Evolutionary conservation across 2,888 invertebrate genomes (phyloP).

Genomic region (Tridacna crocea): DNA sequence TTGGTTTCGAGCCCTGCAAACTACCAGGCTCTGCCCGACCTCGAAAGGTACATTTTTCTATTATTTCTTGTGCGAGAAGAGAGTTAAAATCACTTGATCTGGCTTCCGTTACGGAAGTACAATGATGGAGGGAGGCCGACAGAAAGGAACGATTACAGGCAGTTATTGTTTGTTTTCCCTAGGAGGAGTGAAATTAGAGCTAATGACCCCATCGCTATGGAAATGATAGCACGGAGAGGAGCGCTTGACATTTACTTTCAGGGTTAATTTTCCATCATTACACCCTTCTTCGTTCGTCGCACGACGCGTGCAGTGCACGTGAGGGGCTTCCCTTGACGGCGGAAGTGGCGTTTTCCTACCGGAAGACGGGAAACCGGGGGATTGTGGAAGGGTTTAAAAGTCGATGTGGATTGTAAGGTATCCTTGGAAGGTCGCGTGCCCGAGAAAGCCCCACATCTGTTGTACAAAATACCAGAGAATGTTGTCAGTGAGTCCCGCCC

Average conservation of each 20-base stretch:
- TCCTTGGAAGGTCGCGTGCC: slow-evolving; percentile 15
- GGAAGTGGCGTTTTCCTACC: slow-evolving; percentile 51
- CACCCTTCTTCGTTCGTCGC: slow-evolving; percentile 35
- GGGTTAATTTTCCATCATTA: slow-evolving; percentile 31
- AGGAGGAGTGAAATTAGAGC: slow-evolving; percentile 16
- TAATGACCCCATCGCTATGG: slow-evolving; percentile 24
- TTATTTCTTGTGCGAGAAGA: too few relatives aligned
- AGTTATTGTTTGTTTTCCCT: slow-evolving; percentile 19
- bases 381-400: slow-evolving; percentile 31
- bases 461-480: slow-evolving; percentile 15
- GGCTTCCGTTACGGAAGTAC: too few relatives aligned
- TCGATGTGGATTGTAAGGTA: slow-evolving; percentile 28
- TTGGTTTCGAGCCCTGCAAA: too few relatives aligned
- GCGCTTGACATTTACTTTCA: slow-evolving; percentile 22
- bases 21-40: too few relatives aligned
- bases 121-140: neutral
- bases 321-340: slow-evolving; percentile 29
- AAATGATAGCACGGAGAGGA: slow-evolving; percentile 22
- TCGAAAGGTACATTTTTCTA: too few relatives aligned
- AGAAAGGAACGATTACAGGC: neutral
- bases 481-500: neutral
- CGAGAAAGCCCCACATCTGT: slow-evolving; percentile 27
- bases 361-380: slow-evolving; percentile 25
- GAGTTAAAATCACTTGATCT: too few relatives aligned
- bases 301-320: slow-evolving; percentile 54